phyloP scores from a whole-genome alignment of 1,140 invertebrate genomes.

The Octopus sinensis region DNA sequence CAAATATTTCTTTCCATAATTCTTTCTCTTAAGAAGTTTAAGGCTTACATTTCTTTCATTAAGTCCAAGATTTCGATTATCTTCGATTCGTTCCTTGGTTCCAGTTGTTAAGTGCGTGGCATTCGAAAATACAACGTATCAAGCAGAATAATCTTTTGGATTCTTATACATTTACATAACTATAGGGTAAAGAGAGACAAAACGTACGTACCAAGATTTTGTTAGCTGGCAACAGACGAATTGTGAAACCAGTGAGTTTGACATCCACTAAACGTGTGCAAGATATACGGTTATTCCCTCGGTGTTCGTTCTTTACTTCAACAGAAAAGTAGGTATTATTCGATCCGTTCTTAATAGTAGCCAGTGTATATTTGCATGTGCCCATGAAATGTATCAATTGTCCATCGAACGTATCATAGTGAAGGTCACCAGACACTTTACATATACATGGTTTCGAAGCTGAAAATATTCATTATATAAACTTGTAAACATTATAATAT shows the following conservation, averaged over 20 bases:
- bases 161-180: no score
- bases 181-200: no score
- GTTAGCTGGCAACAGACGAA: constrained; percentile 63
- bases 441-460: constrained; percentile 14
- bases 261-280: constrained; percentile 26
- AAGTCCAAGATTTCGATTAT: no score
- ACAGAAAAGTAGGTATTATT: constrained; percentile 70
- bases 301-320: constrained; percentile 74
- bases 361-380: constrained; percentile 22
- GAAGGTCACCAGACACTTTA: constrained; percentile 20
- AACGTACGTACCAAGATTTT: constrained; percentile 70
- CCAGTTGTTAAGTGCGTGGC: no score
- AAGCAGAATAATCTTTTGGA: no score
- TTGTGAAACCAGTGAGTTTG: constrained; percentile 19
- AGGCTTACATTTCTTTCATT: no score
- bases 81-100: no score
- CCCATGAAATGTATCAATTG: constrained; percentile 25
- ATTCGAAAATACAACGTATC: no score
- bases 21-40: no score
- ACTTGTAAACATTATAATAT: no score
- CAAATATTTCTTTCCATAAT: no score
- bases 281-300: constrained; percentile 14
- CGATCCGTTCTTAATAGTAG: background rate
- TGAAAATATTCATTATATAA: no score
- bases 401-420: constrained; percentile 26